phyloP scores from a whole-genome alignment of 2,888 invertebrate genomes.

The Chalcis sispes region DNA sequence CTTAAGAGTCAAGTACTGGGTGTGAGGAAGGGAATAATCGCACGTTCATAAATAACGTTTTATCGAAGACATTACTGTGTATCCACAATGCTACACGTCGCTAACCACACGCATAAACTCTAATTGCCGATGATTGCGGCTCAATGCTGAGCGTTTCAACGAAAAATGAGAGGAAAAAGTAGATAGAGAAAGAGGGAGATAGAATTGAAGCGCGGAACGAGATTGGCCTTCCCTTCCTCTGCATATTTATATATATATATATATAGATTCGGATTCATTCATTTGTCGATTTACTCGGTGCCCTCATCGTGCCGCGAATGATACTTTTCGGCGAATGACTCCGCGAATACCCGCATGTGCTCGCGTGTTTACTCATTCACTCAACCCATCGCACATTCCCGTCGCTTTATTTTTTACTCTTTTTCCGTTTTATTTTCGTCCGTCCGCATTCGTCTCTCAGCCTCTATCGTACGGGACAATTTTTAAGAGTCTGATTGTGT shows the following conservation, averaged over 20 bases:
- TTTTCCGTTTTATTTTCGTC: not conserved
- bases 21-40: constrained; percentile 4
- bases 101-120: constrained; percentile 58
- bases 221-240: not conserved
- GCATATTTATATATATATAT: not conserved
- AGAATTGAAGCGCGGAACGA: no score
- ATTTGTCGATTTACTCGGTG: constrained; percentile 18
- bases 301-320: constrained; percentile 19
- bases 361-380: no score
- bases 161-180: constrained; percentile 14
- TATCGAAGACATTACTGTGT: constrained; percentile 62
- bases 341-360: not conserved
- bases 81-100: no score
- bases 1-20: constrained; percentile 67
- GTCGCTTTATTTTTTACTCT: constrained; percentile 20
- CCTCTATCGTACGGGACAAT: not conserved
- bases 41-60: constrained; percentile 72
- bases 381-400: no score
- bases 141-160: constrained; percentile 18
- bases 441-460: not conserved
- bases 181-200: not conserved
- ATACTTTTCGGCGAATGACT: constrained; percentile 33
- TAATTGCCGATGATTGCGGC: constrained; percentile 73
- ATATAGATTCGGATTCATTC: not conserved
- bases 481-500: constrained; percentile 15